Conservation (phyloP, 2,797 vertebrate genomes). For the Pteronotus mesoamericanus region DNA sequence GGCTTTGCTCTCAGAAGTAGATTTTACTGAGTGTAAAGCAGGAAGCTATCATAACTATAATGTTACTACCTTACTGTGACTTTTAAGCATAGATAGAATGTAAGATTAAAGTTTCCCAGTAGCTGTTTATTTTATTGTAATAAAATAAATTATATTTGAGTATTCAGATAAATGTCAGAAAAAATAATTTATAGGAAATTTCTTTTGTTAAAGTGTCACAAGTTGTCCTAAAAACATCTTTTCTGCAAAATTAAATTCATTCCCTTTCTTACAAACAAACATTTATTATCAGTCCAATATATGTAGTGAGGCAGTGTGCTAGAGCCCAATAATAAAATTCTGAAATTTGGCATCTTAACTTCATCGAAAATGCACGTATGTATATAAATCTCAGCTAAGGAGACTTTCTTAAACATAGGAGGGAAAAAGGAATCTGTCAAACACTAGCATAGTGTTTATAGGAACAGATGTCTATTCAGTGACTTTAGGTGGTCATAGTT, state of each 20-base stretch:
- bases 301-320: neutral
- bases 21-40: neutral
- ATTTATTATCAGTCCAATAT: neutral
- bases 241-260: neutral
- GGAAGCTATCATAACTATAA: neutral
- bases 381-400: too few relatives aligned
- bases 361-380: neutral
- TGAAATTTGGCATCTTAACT: neutral
- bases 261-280: neutral
- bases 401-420: neutral
- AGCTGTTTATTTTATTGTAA: neutral
- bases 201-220: neutral
- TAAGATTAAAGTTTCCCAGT: neutral
- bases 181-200: neutral
- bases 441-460: neutral
- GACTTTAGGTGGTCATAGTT: neutral
- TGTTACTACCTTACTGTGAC: neutral
- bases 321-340: neutral
- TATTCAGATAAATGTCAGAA: neutral
- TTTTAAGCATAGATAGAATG: neutral
- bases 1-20: neutral
- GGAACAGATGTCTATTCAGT: neutral
- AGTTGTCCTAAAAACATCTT: neutral
- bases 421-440: neutral
- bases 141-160: neutral